phyloP scores from a whole-genome alignment of 2,797 vertebrate species.

The Bucorvus abyssinicus region DNA sequence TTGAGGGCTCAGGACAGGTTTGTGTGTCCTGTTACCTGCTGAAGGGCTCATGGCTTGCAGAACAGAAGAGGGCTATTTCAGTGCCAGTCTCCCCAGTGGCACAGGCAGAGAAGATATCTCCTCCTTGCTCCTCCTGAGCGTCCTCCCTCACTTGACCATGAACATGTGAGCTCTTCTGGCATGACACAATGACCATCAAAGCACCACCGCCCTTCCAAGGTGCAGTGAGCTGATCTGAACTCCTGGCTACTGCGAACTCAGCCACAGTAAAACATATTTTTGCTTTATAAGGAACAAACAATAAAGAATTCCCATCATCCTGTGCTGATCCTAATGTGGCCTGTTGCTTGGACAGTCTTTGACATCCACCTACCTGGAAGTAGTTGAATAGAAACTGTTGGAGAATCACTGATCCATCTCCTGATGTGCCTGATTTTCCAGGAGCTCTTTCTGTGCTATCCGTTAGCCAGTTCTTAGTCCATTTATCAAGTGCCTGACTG shows the following conservation, averaged over 20 bases:
- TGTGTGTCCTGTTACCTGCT: not conserved
- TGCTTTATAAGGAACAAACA: not conserved
- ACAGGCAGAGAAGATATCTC: not conserved
- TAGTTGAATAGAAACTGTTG: not conserved
- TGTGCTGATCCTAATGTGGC: not conserved
- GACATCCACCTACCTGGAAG: not conserved
- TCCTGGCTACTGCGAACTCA: not conserved
- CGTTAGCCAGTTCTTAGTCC: not conserved
- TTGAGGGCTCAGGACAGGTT: not conserved
- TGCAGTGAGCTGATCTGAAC: not conserved
- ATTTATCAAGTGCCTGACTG: not conserved
- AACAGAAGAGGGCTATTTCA: not conserved
- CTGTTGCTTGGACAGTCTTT: not conserved
- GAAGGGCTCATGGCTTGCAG: accelerated
- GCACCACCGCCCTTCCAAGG: not conserved
- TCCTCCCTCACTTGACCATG: too few species aligned
- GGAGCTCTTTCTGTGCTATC: not conserved
- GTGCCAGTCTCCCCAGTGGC: not conserved
- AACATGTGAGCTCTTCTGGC: not conserved
- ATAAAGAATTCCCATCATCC: not conserved
- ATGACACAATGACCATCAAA: not conserved
- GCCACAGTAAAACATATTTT: not conserved
- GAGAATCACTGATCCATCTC: not conserved
- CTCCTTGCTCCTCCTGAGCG: not conserved
- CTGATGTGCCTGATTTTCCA: not conserved